Evolutionary conservation across 2,888 invertebrate species (phyloP).

Genomic region (Drosophila ustulata): DNA sequence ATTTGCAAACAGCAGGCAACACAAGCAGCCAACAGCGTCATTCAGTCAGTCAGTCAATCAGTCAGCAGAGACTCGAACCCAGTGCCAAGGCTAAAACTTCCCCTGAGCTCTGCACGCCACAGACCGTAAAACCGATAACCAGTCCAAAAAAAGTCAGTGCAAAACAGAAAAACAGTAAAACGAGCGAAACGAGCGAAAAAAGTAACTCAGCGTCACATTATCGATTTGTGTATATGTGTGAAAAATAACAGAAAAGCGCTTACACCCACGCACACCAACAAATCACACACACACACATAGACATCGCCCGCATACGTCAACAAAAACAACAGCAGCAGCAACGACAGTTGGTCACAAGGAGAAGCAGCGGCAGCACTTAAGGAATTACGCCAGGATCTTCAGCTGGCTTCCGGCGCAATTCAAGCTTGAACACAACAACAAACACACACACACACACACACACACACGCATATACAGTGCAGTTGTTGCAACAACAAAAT

Average conservation of each 20-base stretch:
- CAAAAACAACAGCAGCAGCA: slow-evolving; percentile 44
- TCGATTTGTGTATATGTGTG: slow-evolving; percentile 80
- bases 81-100: slow-evolving; percentile 67
- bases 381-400: slow-evolving; percentile 58
- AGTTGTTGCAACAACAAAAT: slow-evolving; percentile 24
- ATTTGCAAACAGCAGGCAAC: slow-evolving; percentile 30
- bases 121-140: slow-evolving; percentile 18
- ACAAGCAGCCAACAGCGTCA: background rate
- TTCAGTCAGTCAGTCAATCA: slow-evolving; percentile 7
- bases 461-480: background rate
- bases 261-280: slow-evolving; percentile 46
- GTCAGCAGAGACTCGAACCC: slow-evolving; percentile 21
- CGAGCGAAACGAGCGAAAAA: slow-evolving; percentile 35
- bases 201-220: slow-evolving; percentile 56
- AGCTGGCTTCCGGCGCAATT: slow-evolving; percentile 37
- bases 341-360: slow-evolving; percentile 42
- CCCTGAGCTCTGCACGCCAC: slow-evolving; percentile 18
- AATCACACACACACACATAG: slow-evolving; percentile 12
- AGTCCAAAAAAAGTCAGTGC: slow-evolving; percentile 20
- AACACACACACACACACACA: slow-evolving; percentile 5
- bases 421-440: slow-evolving; percentile 17
- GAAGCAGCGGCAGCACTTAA: slow-evolving; percentile 37
- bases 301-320: slow-evolving; percentile 49
- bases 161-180: slow-evolving; percentile 4
- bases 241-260: slow-evolving; percentile 72